These are phyloP conservation scores for Gonocerus acuteangulatus DNA, from an alignment of 2,888 invertebrate genomes.

Conservation along the genomic window DNA sequence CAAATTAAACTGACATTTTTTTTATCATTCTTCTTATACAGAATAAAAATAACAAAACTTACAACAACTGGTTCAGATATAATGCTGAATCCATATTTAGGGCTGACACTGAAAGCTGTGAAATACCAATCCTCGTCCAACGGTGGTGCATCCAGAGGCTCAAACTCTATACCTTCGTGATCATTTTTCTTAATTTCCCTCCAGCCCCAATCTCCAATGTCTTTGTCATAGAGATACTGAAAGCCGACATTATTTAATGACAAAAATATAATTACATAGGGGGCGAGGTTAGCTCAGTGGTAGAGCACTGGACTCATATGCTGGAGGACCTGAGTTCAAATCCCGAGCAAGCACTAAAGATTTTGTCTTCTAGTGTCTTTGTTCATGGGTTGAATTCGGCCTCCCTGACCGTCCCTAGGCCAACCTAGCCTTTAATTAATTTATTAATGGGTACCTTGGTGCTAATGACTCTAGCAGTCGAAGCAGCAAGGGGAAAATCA, in stretches of 20 bases:
- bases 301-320: no score
- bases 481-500: no score
- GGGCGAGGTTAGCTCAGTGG: no score
- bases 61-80: conserved; percentile 46
- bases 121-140: conserved; percentile 48
- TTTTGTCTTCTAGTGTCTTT: no score
- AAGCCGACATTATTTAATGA: conserved; percentile 3
- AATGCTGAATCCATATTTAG: conserved; percentile 48
- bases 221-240: conserved; percentile 44
- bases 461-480: no score
- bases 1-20: not conserved
- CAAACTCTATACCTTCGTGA: conserved; percentile 44
- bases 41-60: conserved; percentile 34
- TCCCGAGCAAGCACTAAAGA: no score
- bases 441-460: no score
- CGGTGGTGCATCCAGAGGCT: conserved; percentile 42
- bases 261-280: no score
- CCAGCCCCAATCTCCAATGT: conserved; percentile 45
- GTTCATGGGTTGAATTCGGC: no score
- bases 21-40: not conserved
- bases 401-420: no score
- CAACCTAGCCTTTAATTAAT: no score
- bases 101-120: conserved; percentile 48
- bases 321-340: no score
- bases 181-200: conserved; percentile 42